A percentile compares a stretch with the other conserved stretches of the same genome.
phyloP scores from a whole-genome alignment of 1,140 invertebrate genomes.

The Drosophila persimilis region DNA sequence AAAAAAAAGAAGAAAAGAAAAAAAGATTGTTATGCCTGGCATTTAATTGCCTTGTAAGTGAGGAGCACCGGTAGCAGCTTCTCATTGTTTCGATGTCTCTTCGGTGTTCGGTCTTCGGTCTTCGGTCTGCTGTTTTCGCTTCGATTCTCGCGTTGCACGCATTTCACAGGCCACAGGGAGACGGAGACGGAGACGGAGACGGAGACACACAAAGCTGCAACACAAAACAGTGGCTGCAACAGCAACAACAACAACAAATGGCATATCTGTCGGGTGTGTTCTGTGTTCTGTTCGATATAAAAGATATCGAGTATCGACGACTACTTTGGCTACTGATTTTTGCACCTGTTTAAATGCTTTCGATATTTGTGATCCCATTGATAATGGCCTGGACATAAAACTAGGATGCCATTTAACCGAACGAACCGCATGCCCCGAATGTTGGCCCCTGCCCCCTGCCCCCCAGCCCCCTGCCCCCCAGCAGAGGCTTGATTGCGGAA shows the following conservation, averaged over 20 bases:
- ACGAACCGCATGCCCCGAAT: no score
- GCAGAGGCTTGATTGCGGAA: slow-evolving; percentile 58
- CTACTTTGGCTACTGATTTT: slow-evolving; percentile 60
- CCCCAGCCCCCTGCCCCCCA: neutral
- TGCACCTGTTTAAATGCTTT: slow-evolving; percentile 73
- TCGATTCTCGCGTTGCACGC: slow-evolving; percentile 68
- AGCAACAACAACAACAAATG: slow-evolving; percentile 22
- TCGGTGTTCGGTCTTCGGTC: neutral
- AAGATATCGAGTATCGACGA: slow-evolving; percentile 72
- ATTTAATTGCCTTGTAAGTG: slow-evolving; percentile 82
- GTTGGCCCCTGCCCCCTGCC: no score
- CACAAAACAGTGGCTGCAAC: slow-evolving; percentile 9
- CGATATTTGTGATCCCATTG: slow-evolving; percentile 72
- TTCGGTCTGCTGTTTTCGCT: slow-evolving; percentile 18
- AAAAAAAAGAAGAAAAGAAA: no score
- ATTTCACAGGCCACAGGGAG: slow-evolving; percentile 50
- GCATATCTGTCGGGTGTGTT: slow-evolving; percentile 29
- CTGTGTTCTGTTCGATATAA: slow-evolving; percentile 32
- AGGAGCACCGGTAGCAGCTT: slow-evolving; percentile 70
- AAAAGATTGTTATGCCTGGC: slow-evolving; percentile 77
- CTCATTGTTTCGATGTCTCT: slow-evolving; percentile 66
- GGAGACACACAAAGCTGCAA: slow-evolving; percentile 8
- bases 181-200: slow-evolving; percentile 1
- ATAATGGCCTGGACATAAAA: slow-evolving; percentile 76
- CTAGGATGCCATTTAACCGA: slow-evolving; percentile 62